Conservation (phyloP, 2,113 vertebrate species). For the Eulacestoma nigropectus region DNA sequence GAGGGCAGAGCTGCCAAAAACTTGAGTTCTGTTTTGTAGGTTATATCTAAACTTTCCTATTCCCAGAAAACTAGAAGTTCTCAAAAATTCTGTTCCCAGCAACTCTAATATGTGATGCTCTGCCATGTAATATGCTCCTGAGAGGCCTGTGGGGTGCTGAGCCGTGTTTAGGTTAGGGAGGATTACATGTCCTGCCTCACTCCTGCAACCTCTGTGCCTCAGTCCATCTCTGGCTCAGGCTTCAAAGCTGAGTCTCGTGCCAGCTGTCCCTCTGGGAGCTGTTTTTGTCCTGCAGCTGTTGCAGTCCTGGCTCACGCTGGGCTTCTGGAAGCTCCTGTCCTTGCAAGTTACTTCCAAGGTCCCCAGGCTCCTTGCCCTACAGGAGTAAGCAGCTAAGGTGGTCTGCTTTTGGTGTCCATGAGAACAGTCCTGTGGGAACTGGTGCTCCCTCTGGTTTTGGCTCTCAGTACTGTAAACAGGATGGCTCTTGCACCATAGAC, state of each 20-base stretch:
- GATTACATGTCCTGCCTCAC: not conserved
- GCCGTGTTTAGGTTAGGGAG: not conserved
- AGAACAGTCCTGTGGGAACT: not conserved
- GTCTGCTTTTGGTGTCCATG: not conserved
- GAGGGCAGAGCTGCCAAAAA: not conserved
- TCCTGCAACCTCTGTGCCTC: not conserved
- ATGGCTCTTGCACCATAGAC: not conserved
- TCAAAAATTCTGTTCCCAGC: not conserved
- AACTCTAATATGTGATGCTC: not conserved
- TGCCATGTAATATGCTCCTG: not conserved
- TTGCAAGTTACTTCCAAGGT: not conserved
- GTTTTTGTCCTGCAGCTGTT: slow-evolving; percentile 11
- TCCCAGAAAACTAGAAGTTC: not conserved
- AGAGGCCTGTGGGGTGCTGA: not conserved
- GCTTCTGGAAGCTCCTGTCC: not conserved
- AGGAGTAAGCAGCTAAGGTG: not conserved
- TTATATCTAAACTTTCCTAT: not conserved
- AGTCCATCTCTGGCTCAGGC: not conserved
- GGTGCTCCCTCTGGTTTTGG: not conserved
- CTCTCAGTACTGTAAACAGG: not conserved
- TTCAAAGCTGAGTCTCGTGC: not conserved
- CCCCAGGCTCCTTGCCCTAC: not conserved
- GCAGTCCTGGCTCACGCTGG: not conserved
- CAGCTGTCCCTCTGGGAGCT: not conserved
- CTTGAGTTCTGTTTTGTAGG: not conserved